phyloP scores from a whole-genome alignment of 2,113 vertebrate species.

The Menidia beryllina region DNA sequence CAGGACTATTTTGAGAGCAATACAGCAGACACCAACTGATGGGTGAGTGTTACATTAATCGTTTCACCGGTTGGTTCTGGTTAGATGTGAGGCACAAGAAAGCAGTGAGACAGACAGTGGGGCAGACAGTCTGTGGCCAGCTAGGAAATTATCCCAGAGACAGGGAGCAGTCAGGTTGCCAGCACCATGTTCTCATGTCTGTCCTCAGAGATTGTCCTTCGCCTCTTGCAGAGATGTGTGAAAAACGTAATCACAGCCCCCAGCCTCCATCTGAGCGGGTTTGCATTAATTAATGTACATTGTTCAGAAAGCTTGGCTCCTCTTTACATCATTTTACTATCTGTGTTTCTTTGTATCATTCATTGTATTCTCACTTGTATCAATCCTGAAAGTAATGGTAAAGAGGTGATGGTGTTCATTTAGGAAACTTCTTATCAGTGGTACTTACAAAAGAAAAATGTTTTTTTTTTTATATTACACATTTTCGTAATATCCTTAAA shows the following conservation, averaged over 20 bases:
- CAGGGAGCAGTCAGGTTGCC: conserved; percentile 62
- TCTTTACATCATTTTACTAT: conserved; percentile 10
- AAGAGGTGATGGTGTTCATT: no score
- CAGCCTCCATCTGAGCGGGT: conserved; percentile 56
- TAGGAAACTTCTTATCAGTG: no score
- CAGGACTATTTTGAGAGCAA: background rate
- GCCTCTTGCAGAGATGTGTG: conserved; percentile 64
- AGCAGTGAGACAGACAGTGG: conserved; percentile 16
- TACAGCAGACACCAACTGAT: background rate
- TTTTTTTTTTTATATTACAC: no score
- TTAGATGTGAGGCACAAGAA: conserved; percentile 2
- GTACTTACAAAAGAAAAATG: no score
- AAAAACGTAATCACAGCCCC: conserved; percentile 74
- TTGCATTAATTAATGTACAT: conserved; percentile 74
- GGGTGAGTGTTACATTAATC: conserved; percentile 6
- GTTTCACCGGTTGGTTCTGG: conserved; percentile 7
- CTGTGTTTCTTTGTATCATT: background rate
- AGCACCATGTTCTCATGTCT: conserved; percentile 54
- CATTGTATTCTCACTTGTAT: background rate
- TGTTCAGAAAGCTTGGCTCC: conserved; percentile 29
- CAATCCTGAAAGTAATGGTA: no score
- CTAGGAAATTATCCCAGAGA: conserved; percentile 44
- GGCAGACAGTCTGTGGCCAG: conserved; percentile 40
- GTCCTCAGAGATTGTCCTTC: conserved; percentile 59
- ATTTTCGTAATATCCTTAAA: no score